These are phyloP conservation scores for Pelecanus crispus DNA, from an alignment of 2,113 vertebrate species.

Conservation along the genomic window DNA sequence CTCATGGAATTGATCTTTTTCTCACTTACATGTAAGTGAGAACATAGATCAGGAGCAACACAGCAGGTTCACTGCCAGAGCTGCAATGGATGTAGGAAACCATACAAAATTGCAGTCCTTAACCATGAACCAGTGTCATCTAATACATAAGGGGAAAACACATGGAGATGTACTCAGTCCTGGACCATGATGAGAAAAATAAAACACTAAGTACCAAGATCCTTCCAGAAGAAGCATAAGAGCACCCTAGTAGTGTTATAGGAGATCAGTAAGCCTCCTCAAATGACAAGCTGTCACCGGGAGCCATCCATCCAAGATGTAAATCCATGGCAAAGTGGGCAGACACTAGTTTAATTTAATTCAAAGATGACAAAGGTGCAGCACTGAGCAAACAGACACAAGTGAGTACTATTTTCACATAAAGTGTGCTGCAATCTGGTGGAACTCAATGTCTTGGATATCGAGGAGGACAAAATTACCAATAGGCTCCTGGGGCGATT, in stretches of 20 bases:
- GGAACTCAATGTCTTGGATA: not conserved
- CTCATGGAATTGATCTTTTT: not conserved
- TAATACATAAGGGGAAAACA: not conserved
- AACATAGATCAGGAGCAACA: not conserved
- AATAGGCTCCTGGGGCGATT: not conserved
- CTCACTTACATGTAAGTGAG: not conserved
- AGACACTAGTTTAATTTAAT: not conserved
- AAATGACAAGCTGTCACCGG: not conserved
- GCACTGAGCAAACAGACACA: not conserved
- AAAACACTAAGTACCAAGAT: not conserved
- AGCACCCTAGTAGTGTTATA: not conserved
- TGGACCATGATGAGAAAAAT: not conserved
- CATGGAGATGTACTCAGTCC: not conserved
- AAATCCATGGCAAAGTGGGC: not conserved
- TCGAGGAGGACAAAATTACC: not conserved
- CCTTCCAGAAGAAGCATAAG: not conserved
- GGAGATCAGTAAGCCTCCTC: not conserved
- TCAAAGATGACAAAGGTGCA: not conserved
- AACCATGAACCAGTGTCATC: not conserved
- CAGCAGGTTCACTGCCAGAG: not conserved
- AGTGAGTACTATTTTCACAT: not conserved
- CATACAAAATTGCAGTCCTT: not conserved
- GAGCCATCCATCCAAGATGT: not conserved
- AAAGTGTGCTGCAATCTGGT: not conserved
- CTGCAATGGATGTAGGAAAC: not conserved